phyloP scores from a whole-genome alignment of 2,113 vertebrate species.

The Raja brachyura region DNA sequence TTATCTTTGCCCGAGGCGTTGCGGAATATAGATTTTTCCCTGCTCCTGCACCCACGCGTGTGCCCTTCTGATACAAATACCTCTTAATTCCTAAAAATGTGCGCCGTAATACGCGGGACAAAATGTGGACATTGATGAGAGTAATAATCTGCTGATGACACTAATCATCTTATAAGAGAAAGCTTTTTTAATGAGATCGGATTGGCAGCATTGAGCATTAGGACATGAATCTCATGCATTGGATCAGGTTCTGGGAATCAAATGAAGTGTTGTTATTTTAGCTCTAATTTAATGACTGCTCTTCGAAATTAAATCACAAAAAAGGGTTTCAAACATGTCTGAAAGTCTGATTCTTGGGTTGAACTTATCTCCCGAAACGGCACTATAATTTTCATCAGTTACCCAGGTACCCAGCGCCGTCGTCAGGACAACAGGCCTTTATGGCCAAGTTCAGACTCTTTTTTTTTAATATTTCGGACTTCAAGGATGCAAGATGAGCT shows the following conservation, averaged over 20 bases:
- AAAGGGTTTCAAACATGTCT: neutral
- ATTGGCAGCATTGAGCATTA: neutral
- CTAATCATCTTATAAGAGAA: conserved; percentile 2
- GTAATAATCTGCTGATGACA: neutral
- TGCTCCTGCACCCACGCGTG: neutral
- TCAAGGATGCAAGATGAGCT: too few relatives aligned
- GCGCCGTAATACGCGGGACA: too few relatives aligned
- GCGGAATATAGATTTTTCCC: neutral
- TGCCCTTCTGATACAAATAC: neutral
- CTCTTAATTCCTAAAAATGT: neutral
- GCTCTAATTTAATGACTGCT: neutral
- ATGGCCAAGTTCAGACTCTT: too few relatives aligned
- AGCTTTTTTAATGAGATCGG: neutral
- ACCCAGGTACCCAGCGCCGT: neutral
- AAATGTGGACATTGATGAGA: neutral
- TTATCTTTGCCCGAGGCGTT: neutral
- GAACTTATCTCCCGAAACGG: neutral
- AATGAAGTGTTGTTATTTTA: conserved; percentile 4
- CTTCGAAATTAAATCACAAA: neutral
- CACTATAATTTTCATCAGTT: neutral
- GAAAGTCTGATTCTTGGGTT: neutral
- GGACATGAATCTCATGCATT: neutral
- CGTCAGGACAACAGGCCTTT: too few relatives aligned
- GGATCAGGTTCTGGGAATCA: neutral
- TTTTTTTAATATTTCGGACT: too few relatives aligned